Evolutionary conservation across 2,888 invertebrate genomes (phyloP).

Genomic region (Coremacera marginata): DNA sequence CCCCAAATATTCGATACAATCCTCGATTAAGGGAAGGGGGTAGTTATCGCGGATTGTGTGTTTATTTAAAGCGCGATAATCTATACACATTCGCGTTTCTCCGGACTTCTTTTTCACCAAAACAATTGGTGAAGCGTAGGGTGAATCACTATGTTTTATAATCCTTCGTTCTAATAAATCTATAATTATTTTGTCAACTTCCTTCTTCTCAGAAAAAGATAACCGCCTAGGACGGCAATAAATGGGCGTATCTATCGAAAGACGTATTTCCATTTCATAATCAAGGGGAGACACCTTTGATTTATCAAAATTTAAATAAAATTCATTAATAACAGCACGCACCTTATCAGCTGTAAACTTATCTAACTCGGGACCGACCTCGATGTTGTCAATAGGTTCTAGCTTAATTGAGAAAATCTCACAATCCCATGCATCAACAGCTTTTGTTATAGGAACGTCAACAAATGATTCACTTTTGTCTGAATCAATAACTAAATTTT

Average conservation of each 20-base stretch:
- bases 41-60: slow-evolving; percentile 21
- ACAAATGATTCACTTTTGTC: no score
- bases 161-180: slow-evolving; percentile 40
- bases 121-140: slow-evolving; percentile 43
- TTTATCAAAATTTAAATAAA: background rate
- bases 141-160: slow-evolving; percentile 43
- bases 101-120: slow-evolving; percentile 37
- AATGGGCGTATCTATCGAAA: background rate
- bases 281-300: background rate
- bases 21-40: slow-evolving; percentile 23
- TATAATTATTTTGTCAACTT: slow-evolving; percentile 39
- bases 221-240: slow-evolving; percentile 30
- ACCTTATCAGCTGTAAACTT: background rate
- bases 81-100: slow-evolving; percentile 29
- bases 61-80: slow-evolving; percentile 11
- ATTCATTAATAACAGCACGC: background rate
- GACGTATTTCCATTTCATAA: slow-evolving; percentile 29
- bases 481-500: no score
- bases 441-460: no score
- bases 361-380: background rate
- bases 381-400: no score
- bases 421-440: no score
- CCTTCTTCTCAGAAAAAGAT: slow-evolving; percentile 36
- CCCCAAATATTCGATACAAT: slow-evolving; percentile 19
- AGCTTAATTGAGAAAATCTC: no score